Percentiles rank a stretch among this genome's conserved stretches.
Evolutionary conservation across 30 jellyfish, hydroid and myxozoan species (phyloP).

Genomic region (Hydra vulgaris): DNA sequence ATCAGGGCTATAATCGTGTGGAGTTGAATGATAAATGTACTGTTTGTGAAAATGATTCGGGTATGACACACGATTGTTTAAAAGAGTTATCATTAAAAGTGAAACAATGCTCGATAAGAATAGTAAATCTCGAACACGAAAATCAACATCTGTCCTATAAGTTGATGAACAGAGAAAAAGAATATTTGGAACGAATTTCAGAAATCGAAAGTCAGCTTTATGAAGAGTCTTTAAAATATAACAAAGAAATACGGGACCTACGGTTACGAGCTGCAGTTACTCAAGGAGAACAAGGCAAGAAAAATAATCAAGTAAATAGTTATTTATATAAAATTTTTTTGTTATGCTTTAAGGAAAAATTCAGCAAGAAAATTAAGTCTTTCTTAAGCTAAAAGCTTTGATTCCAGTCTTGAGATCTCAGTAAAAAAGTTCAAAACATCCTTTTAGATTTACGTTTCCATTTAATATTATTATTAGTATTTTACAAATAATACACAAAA

Average conservation of each 20-base stretch:
- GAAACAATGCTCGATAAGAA: slow-evolving; percentile 38
- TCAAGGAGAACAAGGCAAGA: slow-evolving; percentile 49
- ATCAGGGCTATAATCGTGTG: slow-evolving; percentile 22
- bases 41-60: slow-evolving; percentile 37
- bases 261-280: slow-evolving; percentile 48
- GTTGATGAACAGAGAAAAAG: slow-evolving; percentile 69
- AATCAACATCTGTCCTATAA: slow-evolving; percentile 57
- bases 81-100: slow-evolving; percentile 31
- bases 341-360: no score
- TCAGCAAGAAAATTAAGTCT: no score
- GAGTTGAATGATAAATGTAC: slow-evolving; percentile 40
- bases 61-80: slow-evolving; percentile 47
- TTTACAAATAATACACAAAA: no score
- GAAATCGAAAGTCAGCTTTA: slow-evolving; percentile 55
- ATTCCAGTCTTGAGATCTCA: no score
- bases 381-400: no score
- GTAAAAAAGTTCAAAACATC: no score
- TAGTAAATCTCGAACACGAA: slow-evolving; percentile 75
- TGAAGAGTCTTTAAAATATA: slow-evolving; percentile 55
- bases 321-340: not conserved
- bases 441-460: no score
- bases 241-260: slow-evolving; percentile 64
- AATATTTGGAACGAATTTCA: slow-evolving; percentile 50
- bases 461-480: no score
- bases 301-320: slow-evolving; percentile 39